Conservation (phyloP, 2,113 vertebrate genomes). For the Bos taurus region DNA sequence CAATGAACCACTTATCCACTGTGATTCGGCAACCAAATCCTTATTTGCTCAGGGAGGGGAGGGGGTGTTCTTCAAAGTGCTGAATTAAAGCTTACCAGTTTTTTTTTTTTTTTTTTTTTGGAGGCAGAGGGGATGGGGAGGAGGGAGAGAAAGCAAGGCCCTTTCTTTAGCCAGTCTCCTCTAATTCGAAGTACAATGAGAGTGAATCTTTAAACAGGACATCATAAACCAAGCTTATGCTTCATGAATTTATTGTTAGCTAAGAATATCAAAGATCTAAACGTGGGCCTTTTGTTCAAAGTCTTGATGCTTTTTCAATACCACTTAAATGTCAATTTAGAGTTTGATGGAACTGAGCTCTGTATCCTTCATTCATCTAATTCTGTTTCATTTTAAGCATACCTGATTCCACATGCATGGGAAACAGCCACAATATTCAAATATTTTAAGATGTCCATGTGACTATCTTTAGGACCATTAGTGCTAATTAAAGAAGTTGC, state of each 20-base stretch:
- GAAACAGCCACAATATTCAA: background rate
- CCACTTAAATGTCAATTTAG: background rate
- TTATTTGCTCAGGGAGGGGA: slow-evolving; percentile 76
- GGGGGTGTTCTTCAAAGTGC: slow-evolving; percentile 69
- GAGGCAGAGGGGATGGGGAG: background rate
- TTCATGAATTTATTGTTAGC: slow-evolving; percentile 40
- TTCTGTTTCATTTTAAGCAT: slow-evolving; percentile 11
- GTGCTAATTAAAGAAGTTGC: slow-evolving; percentile 58
- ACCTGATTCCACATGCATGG: background rate
- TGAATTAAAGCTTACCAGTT: slow-evolving; percentile 74
- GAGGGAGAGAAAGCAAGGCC: background rate
- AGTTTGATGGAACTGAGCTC: background rate
- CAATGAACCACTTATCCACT: slow-evolving; percentile 78
- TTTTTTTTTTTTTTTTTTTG: background rate
- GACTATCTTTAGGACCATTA: slow-evolving; percentile 34
- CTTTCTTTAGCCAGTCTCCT: slow-evolving; percentile 50
- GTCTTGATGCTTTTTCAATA: background rate
- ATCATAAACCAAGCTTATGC: slow-evolving; percentile 22
- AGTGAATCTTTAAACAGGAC: slow-evolving; percentile 17
- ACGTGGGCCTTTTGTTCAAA: background rate
- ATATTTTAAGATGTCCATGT: background rate
- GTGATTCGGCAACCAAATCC: slow-evolving; percentile 78
- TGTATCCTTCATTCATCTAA: background rate
- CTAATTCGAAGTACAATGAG: slow-evolving; percentile 26
- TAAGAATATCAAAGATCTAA: background rate